phyloP scores from a whole-genome alignment of 1,140 invertebrate species.

The Cylas formicarius region DNA sequence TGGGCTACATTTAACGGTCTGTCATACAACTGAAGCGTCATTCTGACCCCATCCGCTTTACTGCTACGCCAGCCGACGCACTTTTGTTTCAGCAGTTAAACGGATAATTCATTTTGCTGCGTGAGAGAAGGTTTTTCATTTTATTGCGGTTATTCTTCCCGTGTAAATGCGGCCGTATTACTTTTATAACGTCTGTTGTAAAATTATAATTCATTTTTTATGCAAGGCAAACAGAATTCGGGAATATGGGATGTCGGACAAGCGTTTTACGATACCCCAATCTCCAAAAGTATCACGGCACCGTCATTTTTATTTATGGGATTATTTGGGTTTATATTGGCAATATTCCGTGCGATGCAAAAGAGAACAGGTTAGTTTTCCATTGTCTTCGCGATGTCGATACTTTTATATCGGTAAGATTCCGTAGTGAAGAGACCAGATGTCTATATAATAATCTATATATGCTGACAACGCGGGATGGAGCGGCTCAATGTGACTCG shows the following conservation, averaged over 20 bases:
- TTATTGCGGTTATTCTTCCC: too few relatives aligned
- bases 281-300: slow-evolving; percentile 12
- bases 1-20: slow-evolving; percentile 36
- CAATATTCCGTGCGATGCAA: slow-evolving; percentile 7
- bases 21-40: slow-evolving; percentile 28
- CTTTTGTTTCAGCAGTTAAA: too few relatives aligned
- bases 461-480: slow-evolving; percentile 43
- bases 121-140: too few relatives aligned
- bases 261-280: too few relatives aligned
- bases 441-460: slow-evolving; percentile 46
- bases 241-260: not conserved
- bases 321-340: slow-evolving; percentile 17
- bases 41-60: slow-evolving; percentile 27
- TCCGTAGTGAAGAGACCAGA: slow-evolving; percentile 40
- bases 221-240: not conserved
- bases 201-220: too few relatives aligned
- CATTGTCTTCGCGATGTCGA: too few relatives aligned
- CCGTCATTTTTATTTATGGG: slow-evolving; percentile 19
- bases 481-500: slow-evolving; percentile 35
- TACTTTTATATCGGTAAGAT: slow-evolving; percentile 41
- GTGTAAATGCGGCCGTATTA: too few relatives aligned
- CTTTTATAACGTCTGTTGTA: too few relatives aligned
- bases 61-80: slow-evolving; percentile 21
- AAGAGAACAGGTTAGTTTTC: slow-evolving; percentile 1
- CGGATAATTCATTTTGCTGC: too few relatives aligned